These are phyloP conservation scores for Coenobita brevimanus DNA, from an alignment of 1,140 invertebrate species.

Conservation along the genomic window DNA sequence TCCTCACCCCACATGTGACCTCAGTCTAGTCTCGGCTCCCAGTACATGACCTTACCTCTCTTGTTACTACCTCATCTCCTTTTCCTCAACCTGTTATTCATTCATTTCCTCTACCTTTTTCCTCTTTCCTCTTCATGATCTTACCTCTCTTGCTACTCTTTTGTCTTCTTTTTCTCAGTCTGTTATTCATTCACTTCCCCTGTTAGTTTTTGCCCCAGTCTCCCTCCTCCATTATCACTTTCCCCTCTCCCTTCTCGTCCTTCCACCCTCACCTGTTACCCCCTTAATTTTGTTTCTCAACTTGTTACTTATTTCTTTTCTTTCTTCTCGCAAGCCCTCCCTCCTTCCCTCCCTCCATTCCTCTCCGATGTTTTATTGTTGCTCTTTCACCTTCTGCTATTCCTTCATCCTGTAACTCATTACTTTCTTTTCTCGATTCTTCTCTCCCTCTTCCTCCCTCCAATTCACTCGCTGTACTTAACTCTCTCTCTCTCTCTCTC, in stretches of 20 bases:
- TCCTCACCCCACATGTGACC: too few species aligned
- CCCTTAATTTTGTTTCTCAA: neutral
- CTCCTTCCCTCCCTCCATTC: neutral
- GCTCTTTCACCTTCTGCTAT: neutral
- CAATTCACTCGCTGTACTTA: neutral
- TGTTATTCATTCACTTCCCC: neutral
- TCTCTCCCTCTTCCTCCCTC: neutral
- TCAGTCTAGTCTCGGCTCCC: too few species aligned
- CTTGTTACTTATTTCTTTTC: neutral
- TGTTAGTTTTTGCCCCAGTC: neutral
- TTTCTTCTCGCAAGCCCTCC: neutral
- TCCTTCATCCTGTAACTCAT: neutral
- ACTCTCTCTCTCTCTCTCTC: neutral
- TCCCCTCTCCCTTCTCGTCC: neutral
- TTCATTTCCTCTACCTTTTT: too few species aligned
- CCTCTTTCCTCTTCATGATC: neutral
- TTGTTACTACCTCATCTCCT: too few species aligned
- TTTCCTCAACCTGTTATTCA: too few species aligned
- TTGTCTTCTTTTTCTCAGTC: neutral
- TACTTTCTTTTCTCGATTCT: neutral
- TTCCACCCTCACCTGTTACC: neutral
- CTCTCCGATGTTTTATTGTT: neutral
- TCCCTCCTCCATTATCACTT: neutral
- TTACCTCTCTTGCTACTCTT: neutral
- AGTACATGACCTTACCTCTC: too few species aligned